Evolutionary conservation across 2,797 vertebrate species (phyloP).

Genomic region (Lepidocolaptes lacrymiger): DNA sequence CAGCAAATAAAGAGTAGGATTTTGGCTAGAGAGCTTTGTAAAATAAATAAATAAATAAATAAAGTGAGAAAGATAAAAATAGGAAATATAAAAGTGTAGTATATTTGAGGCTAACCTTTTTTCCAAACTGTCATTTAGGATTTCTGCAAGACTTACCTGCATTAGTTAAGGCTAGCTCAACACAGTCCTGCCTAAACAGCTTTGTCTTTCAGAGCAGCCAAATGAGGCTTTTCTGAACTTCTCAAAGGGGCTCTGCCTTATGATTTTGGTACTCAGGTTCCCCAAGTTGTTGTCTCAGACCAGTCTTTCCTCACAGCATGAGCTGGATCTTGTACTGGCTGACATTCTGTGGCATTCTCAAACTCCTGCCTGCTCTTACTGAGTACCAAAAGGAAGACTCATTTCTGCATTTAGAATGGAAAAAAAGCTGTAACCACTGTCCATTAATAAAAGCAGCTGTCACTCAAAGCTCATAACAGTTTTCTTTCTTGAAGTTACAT

Average conservation of each 20-base stretch:
- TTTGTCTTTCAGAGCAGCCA: not conserved
- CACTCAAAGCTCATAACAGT: not conserved
- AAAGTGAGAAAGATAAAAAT: not conserved
- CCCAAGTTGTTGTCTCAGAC: not conserved
- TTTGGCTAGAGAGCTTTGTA: not conserved
- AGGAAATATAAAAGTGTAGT: not conserved
- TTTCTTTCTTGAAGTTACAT: not conserved
- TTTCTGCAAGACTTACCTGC: not conserved
- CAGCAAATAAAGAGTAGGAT: not conserved
- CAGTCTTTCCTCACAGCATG: not conserved
- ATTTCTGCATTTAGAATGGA: not conserved
- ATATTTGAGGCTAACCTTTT: not conserved
- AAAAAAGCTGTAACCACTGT: not conserved
- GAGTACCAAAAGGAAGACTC: not conserved
- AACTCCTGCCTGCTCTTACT: not conserved
- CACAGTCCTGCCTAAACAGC: not conserved
- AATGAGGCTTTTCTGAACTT: not conserved
- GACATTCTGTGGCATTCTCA: not conserved
- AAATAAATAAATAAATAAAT: rapidly evolving
- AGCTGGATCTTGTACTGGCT: not conserved
- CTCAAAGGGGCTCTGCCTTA: not conserved
- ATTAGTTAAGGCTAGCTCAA: not conserved
- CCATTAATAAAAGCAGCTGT: not conserved
- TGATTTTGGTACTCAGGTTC: not conserved
- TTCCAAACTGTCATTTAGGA: not conserved